Base-by-base conservation (phyloP, 1,140 invertebrate species). In the Hypothenemus hampei region DNA sequence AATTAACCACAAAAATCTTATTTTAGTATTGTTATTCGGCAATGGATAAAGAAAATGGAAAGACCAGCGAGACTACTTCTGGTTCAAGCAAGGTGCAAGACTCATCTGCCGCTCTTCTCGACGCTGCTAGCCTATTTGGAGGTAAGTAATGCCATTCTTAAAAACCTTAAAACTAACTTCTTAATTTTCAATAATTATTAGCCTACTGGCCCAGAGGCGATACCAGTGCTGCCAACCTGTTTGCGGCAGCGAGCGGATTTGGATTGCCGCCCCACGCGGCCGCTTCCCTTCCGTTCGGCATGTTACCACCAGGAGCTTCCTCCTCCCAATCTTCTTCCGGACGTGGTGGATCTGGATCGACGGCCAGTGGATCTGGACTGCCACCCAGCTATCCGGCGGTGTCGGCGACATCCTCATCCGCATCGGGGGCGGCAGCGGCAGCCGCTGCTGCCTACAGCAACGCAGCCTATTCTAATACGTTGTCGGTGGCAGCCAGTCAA, bases 401-500 rank as follows among this genome's bases (percentile, higher is more conserved):
- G 59, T 75, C 65, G 26, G 76, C 70, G 26, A 6, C 41, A 18
- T 71, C 26, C 43, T 13, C 51, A 6, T 64, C 67, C 65, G 73
- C 65, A 58, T 70, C 67, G 39, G 44, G 22, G 10, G 75, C 72
- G 26, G 74, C 66, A 61, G 75, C 69, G 58, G 73, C 58, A 33
- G 69, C 65, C 36, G 71, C 70, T 48, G 69, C 66, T 46, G 72
- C 75, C 21, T 78, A 74, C 48, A 76, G 70, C 51, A 73, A 70
- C 62, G 80, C 80, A 66, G 79, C 81, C 58, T 81, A 82, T 66
- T 80, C 84, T 47, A 85, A 83, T 50, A 88, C 86, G 33, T 78
- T 89, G 58, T 84, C 84, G 54, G 86, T 87, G 49, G 86, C 85
- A 21, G 87, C 86, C 46, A 88, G 81, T 69, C 87, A 89, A 72